Evolutionary conservation across 2,797 vertebrate genomes (phyloP), one percentile per base, ranked within the genome.

Genomic region (Fratercula arctica): DNA sequence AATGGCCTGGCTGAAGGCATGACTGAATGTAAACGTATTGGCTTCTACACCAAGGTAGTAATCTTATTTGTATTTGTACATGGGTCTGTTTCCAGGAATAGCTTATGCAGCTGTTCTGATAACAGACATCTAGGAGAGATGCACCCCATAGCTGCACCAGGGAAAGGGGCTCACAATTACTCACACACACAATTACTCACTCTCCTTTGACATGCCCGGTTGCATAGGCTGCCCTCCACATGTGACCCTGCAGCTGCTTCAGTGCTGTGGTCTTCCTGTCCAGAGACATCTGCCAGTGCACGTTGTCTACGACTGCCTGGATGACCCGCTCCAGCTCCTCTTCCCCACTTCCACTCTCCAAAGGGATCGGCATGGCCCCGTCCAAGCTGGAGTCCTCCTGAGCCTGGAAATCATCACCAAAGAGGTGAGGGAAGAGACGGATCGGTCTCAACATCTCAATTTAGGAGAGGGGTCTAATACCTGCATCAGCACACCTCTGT

Each of bases 201-300:
- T 99, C 99, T 98, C 99, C 99, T 98, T 99, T 99, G 97, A 99
- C 97, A 86, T 95, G 98, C 90, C 99, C 99, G 0, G 98, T 98
- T 37, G 97, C 56, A 17, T 99, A 99, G 1, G 99, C 99, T 6
- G 98, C 95, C 95, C 98, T 98, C 99, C 99, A 99, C 98, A 99
- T 99, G 98, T 99, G 99, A 33, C 99, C 99, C 95, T 99, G 99
- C 57, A 99, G 98, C 97, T 99, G 99, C 85, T 99, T 99, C 91
- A 99, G 98, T 0, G 99, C 99, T 0, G 98, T 99, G 26, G 98
- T 99, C 97, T 99, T 99, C 95, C 99, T 98, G 97, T 99, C 99
- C n/a, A 98, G 97, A 4, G 99, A 98, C 99, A 99, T 99, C 98
- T 99, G 99, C 99, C 99, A 99, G 85, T 97, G 97, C 67, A 99